phyloP scores from a whole-genome alignment of 2,888 invertebrate genomes.

The Callyntrura sp. region DNA sequence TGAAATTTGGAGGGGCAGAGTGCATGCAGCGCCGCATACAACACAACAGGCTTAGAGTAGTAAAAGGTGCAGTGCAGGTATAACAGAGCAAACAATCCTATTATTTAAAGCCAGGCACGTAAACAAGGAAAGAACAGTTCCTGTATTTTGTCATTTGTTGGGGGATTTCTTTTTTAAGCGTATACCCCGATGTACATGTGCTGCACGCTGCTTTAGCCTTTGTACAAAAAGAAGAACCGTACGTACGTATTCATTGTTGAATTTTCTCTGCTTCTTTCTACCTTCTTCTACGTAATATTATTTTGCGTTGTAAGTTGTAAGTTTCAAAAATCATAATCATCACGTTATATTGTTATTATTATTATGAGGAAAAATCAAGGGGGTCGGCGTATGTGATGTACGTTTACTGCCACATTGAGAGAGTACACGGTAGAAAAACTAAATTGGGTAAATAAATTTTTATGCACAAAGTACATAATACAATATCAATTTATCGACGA shows the following conservation, averaged over 20 bases:
- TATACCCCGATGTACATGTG: neutral
- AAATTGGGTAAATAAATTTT: constrained; percentile 44
- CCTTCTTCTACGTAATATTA: neutral
- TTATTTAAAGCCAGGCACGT: constrained; percentile 23
- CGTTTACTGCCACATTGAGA: neutral
- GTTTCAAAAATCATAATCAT: constrained; percentile 20
- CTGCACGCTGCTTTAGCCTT: neutral
- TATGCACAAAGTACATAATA: neutral
- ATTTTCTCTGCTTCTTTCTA: neutral
- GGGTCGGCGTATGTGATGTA: constrained; percentile 26
- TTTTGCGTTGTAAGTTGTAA: neutral
- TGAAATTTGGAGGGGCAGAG: constrained; percentile 5
- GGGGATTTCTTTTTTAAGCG: no score
- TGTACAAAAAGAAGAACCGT: constrained; percentile 2
- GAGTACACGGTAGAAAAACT: neutral
- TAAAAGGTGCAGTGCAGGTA: constrained; percentile 37
- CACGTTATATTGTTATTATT: constrained; percentile 37
- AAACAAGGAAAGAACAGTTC: constrained; percentile 43
- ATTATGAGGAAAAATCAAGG: constrained; percentile 12
- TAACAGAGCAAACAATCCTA: constrained; percentile 44
- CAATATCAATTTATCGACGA: neutral
- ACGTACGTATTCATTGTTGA: constrained; percentile 2
- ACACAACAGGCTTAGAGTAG: constrained; percentile 4
- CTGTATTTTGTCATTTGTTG: constrained; percentile 23
- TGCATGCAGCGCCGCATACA: neutral